Evolutionary conservation across 64 coral and sea anemone species (phyloP).

Genomic region (Stichodactyla mertensii): DNA sequence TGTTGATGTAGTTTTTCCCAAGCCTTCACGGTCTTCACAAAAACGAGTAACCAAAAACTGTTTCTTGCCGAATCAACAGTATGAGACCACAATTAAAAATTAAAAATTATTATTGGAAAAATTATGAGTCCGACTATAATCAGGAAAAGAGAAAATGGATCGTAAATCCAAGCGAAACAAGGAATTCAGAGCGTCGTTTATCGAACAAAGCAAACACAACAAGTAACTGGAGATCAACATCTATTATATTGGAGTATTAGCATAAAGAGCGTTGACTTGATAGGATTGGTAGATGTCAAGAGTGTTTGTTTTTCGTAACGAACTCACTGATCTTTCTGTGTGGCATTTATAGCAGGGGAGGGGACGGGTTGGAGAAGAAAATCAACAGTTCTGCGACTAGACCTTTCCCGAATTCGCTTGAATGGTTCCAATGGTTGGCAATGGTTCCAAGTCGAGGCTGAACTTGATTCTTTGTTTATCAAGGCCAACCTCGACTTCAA

Average conservation of each 20-base stretch:
- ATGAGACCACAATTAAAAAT: background rate
- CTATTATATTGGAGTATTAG: constrained; percentile 13
- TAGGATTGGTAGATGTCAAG: constrained; percentile 10
- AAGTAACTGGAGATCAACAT: background rate
- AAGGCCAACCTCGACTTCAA: too few species aligned
- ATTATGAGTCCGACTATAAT: background rate
- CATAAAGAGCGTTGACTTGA: constrained; percentile 12
- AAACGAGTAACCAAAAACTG: background rate
- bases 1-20: background rate
- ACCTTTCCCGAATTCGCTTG: too few species aligned
- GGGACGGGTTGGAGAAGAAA: background rate
- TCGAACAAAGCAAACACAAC: background rate
- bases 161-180: background rate
- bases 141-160: background rate
- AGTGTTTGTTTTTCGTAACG: constrained; percentile 2
- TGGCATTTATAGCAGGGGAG: background rate
- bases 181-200: background rate
- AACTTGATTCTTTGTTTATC: too few species aligned
- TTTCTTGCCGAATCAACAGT: background rate
- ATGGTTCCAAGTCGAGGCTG: too few species aligned
- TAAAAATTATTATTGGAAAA: background rate
- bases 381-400: too few species aligned
- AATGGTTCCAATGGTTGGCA: too few species aligned
- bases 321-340: background rate
- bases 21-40: too few species aligned